Percentiles rank a stretch among this genome's conserved stretches.
These are phyloP conservation scores for Chionodraco myersi DNA, from an alignment of 2,113 vertebrate species.

Conservation along the genomic window DNA sequence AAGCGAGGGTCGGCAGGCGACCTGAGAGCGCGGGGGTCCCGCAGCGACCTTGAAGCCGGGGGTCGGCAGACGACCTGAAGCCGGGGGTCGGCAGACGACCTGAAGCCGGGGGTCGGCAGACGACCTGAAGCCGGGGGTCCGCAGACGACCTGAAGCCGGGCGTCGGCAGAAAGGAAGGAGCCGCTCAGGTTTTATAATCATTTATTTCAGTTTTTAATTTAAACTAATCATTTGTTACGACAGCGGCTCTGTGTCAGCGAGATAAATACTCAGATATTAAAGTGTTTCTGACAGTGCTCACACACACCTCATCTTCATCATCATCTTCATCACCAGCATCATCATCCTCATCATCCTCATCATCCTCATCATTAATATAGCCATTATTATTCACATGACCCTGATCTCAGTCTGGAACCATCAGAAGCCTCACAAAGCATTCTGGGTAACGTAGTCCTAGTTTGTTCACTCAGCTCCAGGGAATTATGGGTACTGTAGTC, in stretches of 20 bases:
- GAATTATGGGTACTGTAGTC: constrained; percentile 26
- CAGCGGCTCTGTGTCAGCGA: background rate
- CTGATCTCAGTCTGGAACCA: constrained; percentile 34
- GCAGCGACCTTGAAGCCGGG: no score
- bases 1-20: no score
- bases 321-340: no score
- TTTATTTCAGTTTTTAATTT: constrained; percentile 59
- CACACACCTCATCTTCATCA: background rate
- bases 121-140: no score
- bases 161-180: no score
- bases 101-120: no score
- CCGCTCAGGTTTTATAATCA: constrained; percentile 1
- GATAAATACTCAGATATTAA: constrained; percentile 35
- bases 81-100: no score
- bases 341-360: no score
- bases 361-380: background rate
- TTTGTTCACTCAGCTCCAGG: background rate
- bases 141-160: no score
- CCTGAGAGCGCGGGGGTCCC: no score
- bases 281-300: constrained; percentile 42
- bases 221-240: constrained; percentile 46
- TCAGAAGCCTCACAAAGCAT: constrained; percentile 20
- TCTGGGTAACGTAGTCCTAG: constrained; percentile 31
- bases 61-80: no score
- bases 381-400: constrained; percentile 52